Base-by-base conservation (phyloP, 2,797 vertebrate species). In the Balearica regulorum region DNA sequence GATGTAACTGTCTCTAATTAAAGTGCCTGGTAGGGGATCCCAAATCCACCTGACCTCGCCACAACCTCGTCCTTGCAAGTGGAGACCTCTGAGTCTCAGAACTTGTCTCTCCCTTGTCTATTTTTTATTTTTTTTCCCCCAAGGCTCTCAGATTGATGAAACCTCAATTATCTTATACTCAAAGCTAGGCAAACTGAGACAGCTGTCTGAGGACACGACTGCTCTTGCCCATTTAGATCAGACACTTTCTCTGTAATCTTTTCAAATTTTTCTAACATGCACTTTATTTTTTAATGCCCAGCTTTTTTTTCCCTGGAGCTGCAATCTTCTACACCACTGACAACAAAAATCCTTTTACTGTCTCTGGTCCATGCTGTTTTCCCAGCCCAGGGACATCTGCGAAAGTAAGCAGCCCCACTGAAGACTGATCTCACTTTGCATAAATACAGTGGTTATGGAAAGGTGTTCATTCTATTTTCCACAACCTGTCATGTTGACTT, bases 361-460 rank as follows among this genome's bases (percentile, higher is more conserved):
- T 78, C 57, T 94, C 75, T 89, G 51, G 75, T 77, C 77, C 24
- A 2, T 29, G 70, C 87, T 93, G 71, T 94, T 96, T 94, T 90
- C 78, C 57, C 89, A 91, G 90, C 94, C 66, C 83, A 91, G 89
- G 88, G 88, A 93, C 62, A 84, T 69, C 7, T 88, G 78, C 75
- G 94, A 84, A 64, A 68, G 90, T 62, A 71, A 96, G 93, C 90
- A 88, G 69, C 70, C 79, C 71, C 80, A 44, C 72, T 87, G 81
- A 93, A 97, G 91, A 54, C 83, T 91, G 87, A 96, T 95, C 93
- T 87, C 83, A 95, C 83, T 93, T 88, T 88, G 70, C 81, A 93
- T 94, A 96, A 93, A 94, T 85, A 94, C 95, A 89, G 96, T 89
- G 86, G 95, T 96, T 95, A 96, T 94, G 91, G 76, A 97, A 95